Percentiles rank a stretch among this genome's conserved stretches.
These are phyloP conservation scores for Acronicta aceris DNA, from an alignment of 2,888 invertebrate species.

Conservation along the genomic window DNA sequence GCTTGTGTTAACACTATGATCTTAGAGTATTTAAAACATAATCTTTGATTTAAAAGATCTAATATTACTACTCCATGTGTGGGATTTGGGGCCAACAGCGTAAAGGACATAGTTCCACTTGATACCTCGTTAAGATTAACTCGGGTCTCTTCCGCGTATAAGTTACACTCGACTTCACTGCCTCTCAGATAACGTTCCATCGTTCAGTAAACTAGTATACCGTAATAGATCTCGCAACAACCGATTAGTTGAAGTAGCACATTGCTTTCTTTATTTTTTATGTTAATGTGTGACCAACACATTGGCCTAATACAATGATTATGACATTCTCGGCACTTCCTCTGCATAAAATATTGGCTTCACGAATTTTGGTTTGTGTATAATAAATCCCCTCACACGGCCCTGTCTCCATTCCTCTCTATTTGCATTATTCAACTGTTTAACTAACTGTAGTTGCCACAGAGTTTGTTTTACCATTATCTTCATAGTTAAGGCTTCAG, in stretches of 20 bases:
- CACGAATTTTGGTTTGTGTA: slow-evolving; percentile 59
- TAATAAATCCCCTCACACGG: slow-evolving; percentile 49
- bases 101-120: slow-evolving; percentile 39
- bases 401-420: slow-evolving; percentile 49
- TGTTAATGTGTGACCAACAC: slow-evolving; percentile 54
- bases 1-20: slow-evolving; percentile 11
- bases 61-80: slow-evolving; percentile 68
- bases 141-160: slow-evolving; percentile 57
- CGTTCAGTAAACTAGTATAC: slow-evolving; percentile 43
- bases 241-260: slow-evolving; percentile 61
- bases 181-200: slow-evolving; percentile 47
- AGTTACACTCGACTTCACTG: slow-evolving; percentile 49
- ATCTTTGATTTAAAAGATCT: slow-evolving; percentile 71
- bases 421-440: slow-evolving; percentile 45
- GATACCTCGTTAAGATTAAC: slow-evolving; percentile 57
- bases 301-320: slow-evolving; percentile 53
- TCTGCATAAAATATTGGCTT: slow-evolving; percentile 59
- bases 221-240: slow-evolving; percentile 43
- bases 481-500: slow-evolving; percentile 51
- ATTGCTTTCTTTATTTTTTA: slow-evolving; percentile 68
- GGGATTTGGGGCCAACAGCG: slow-evolving; percentile 57
- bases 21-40: slow-evolving; percentile 60
- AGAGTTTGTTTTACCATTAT: slow-evolving; percentile 54
- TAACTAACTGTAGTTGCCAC: slow-evolving; percentile 57
- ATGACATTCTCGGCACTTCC: slow-evolving; percentile 55